Base-by-base conservation (phyloP, 2,113 vertebrate genomes). In the Megalops atlanticus region DNA sequence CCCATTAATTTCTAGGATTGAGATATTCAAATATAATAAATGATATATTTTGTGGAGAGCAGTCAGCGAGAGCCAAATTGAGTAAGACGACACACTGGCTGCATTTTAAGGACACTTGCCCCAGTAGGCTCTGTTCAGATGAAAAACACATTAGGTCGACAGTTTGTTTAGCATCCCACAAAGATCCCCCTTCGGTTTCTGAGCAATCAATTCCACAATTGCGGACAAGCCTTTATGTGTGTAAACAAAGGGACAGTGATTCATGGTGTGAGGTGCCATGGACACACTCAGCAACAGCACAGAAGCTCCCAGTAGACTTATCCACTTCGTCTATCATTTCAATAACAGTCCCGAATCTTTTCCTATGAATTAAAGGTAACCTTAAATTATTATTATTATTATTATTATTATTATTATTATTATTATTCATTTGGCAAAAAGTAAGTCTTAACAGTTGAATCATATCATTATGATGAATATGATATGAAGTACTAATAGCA, bases 181-280 rank as follows among this genome's bases (percentile, higher is more conserved):
- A 69, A 80, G 52, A 76, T 40, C 11, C 79, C 73, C 31, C 54
- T 11, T n/a, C 40, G 31, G 27, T 38, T 70, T 64, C 18, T 24
- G 31, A 47, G 33, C 41, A 6, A 64, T 75, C 72, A 68, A 43
- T 80, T 39, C 79, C 18, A 12, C 71, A 74, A 72, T 64, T 45
- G 45, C 79, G 35, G 4, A 47, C 35, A 43, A 58, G 79, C 79
- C 49, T 58, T 74, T 80, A 70, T 75, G 52, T 64, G 76, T 76
- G 58, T 70, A 76, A 76, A 70, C 74, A 76, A 76, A 69, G 58
- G 80, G 74, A 70, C 58, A 39, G 74, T 76, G 73, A 81, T 69
- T 68, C 79, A 80, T 80, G 24, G 72, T 16, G 38, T 38, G n/a
- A 21, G 38, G 31, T 21, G 35, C 15, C 38, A 40, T 6, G 47